Conservation (phyloP, 2,888 invertebrate genomes). For the Drosophila maculinotata region DNA sequence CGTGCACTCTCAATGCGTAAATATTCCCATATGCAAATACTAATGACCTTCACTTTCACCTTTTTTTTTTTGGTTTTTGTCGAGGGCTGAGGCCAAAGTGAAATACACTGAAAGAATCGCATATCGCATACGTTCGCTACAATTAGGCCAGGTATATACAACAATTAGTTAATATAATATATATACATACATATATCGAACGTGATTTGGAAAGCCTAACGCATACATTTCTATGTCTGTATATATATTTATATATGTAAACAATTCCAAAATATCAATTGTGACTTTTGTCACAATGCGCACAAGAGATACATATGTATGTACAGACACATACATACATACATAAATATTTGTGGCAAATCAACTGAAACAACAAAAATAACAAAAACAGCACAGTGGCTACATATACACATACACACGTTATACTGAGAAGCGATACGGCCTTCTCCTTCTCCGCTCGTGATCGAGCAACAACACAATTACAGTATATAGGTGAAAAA, state of each 20-base stretch:
- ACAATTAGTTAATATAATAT: slow-evolving; percentile 3
- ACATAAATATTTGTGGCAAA: background rate
- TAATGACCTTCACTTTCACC: slow-evolving; percentile 80
- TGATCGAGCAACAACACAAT: slow-evolving; percentile 72
- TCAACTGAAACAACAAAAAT: background rate
- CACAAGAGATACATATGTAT: slow-evolving; percentile 25
- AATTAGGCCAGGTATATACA: slow-evolving; percentile 14
- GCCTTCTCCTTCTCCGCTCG: slow-evolving; percentile 66
- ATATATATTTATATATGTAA: slow-evolving; percentile 1
- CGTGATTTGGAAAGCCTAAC: background rate
- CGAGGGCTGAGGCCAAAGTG: slow-evolving; percentile 44
- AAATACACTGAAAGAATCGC: slow-evolving; percentile 37
- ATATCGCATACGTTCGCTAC: slow-evolving; percentile 6
- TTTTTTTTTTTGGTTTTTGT: slow-evolving; percentile 34
- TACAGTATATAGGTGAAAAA: slow-evolving; percentile 80
- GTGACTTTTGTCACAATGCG: slow-evolving; percentile 29
- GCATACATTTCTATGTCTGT: no score
- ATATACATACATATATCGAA: background rate
- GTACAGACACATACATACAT: slow-evolving; percentile 12
- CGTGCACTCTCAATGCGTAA: slow-evolving; percentile 45
- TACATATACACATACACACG: slow-evolving; percentile 1
- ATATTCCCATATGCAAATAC: slow-evolving; percentile 76
- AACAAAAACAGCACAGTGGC: slow-evolving; percentile 4
- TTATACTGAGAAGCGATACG: slow-evolving; percentile 54
- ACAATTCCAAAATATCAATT: slow-evolving; percentile 36